Conservation (phyloP, 2,113 vertebrate genomes). For the Neofelis nebulosa region DNA sequence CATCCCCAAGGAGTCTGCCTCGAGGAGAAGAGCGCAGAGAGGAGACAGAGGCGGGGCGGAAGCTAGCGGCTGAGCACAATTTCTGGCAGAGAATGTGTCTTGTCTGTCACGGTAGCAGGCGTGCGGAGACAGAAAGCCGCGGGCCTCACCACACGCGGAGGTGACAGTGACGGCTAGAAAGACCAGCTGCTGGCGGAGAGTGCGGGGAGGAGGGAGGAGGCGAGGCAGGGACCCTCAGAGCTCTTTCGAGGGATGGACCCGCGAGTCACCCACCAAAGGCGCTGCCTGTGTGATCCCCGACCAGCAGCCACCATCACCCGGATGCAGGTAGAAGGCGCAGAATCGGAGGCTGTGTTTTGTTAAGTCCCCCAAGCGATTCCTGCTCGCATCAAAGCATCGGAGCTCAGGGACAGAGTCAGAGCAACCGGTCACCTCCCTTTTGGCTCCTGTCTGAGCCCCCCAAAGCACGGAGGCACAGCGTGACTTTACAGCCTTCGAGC, state of each 20-base stretch:
- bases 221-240: fast-evolving
- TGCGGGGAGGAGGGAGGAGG: too few relatives aligned
- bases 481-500: neutral
- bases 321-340: neutral
- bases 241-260: neutral
- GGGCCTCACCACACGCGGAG: neutral
- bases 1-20: neutral
- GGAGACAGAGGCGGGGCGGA: neutral
- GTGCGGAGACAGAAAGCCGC: neutral
- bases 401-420: neutral
- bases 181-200: neutral
- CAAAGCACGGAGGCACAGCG: neutral
- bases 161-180: neutral
- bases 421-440: neutral
- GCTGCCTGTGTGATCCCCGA: neutral
- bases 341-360: neutral
- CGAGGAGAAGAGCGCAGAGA: neutral
- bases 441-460: neutral
- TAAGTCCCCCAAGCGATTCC: neutral
- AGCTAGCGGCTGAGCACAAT: neutral
- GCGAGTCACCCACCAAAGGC: neutral
- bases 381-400: fast-evolving
- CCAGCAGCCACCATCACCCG: neutral
- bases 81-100: conserved; percentile 22
- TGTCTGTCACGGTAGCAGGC: neutral